A percentile compares a stretch with the other conserved stretches of the same genome.
Evolutionary conservation across 92 coral and sea anemone species (phyloP).

Genomic region (Zoanthus gigantus): DNA sequence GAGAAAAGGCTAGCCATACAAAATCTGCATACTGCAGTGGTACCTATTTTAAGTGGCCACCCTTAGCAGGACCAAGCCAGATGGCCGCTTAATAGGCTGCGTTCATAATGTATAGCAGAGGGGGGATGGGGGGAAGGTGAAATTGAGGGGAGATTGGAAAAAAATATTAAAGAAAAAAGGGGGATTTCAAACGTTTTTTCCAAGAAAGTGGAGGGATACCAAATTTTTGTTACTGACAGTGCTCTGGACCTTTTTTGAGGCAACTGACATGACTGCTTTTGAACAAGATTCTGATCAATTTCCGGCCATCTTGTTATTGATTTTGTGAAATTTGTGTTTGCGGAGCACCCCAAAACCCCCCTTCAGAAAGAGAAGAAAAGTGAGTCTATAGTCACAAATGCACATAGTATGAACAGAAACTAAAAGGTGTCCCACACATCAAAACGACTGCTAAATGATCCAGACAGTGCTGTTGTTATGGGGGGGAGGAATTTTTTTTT

Average conservation of each 20-base stretch:
- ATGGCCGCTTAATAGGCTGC: slow-evolving; percentile 29
- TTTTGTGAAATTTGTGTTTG: slow-evolving; percentile 32
- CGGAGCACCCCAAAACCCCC: slow-evolving; percentile 34
- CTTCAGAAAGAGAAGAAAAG: slow-evolving; percentile 28
- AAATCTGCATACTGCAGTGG: slow-evolving; percentile 13
- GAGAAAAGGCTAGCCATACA: slow-evolving; percentile 33
- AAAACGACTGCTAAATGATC: slow-evolving; percentile 28
- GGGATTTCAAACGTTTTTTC: slow-evolving; percentile 26
- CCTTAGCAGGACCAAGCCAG: slow-evolving; percentile 26
- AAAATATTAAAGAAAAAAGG: slow-evolving; percentile 5
- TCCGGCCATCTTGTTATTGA: slow-evolving; percentile 32
- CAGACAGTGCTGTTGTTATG: slow-evolving; percentile 29
- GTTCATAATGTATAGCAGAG: slow-evolving; percentile 31
- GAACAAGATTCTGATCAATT: slow-evolving; percentile 31
- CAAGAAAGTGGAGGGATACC: slow-evolving; percentile 24
- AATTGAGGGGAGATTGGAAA: slow-evolving; percentile 12
- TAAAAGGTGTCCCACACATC: slow-evolving; percentile 29
- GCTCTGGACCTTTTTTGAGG: slow-evolving; percentile 32
- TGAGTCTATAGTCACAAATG: slow-evolving; percentile 29
- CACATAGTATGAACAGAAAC: slow-evolving; percentile 32
- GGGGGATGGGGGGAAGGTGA: slow-evolving; percentile 17
- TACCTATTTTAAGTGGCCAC: slow-evolving; percentile 4
- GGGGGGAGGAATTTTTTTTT: slow-evolving; percentile 3
- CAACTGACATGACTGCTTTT: slow-evolving; percentile 28
- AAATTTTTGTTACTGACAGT: slow-evolving; percentile 30